Percentiles rank a stretch among this genome's conserved stretches.
phyloP scores from a whole-genome alignment of 2,888 invertebrate species.

The Acleris emargana region DNA sequence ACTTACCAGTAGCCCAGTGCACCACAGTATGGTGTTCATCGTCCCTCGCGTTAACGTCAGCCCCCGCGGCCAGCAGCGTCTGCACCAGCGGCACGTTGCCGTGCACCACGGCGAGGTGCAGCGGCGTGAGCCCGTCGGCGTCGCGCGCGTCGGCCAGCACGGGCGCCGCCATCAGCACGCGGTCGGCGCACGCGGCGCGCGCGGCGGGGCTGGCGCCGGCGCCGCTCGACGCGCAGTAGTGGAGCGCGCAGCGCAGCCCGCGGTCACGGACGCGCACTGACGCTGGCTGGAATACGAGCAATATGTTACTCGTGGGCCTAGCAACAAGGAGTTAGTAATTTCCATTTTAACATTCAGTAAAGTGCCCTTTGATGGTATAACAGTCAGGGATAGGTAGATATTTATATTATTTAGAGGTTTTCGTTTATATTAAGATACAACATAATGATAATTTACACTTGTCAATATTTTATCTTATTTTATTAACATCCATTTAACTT shows the following conservation, averaged over 20 bases:
- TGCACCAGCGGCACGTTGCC: conserved; percentile 94
- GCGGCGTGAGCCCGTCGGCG: conserved; percentile 96
- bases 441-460: too few species aligned
- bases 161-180: conserved; percentile 94
- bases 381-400: too few species aligned
- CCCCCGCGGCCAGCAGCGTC: conserved; percentile 93
- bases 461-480: too few species aligned
- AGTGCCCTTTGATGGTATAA: too few species aligned
- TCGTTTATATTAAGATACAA: too few species aligned
- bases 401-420: too few species aligned
- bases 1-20: conserved; percentile 98
- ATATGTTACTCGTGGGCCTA: not conserved
- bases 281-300: conserved; percentile 53
- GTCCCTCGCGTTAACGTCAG: conserved; percentile 95
- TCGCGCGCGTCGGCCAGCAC: conserved; percentile 92
- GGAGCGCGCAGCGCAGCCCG: conserved; percentile 93
- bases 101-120: conserved; percentile 97
- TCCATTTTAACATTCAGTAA: too few species aligned
- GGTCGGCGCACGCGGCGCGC: conserved; percentile 93
- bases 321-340: too few species aligned
- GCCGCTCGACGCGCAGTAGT: conserved; percentile 95
- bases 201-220: conserved; percentile 86
- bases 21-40: conserved; percentile 97
- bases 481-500: too few species aligned
- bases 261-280: conserved; percentile 89